Base-by-base conservation (phyloP, 1,140 invertebrate species). In the Drosophila gunungcola region DNA sequence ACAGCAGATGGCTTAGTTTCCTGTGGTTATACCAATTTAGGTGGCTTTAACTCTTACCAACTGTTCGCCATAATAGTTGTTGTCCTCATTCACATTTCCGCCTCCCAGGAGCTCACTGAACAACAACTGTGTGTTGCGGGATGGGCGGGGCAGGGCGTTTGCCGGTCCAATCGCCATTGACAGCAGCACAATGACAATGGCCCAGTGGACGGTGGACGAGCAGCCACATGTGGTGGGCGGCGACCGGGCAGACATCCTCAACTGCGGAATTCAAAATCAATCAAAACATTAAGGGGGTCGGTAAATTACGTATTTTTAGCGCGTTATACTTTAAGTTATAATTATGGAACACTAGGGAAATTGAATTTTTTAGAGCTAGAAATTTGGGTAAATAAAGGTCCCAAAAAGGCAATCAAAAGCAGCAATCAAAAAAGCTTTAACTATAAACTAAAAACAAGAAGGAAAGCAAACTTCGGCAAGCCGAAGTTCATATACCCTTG, bases 131-230 rank as follows among this genome's bases (percentile, higher is more conserved):
- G 72, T 80, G 60, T 80, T 64, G 16, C 64, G 49, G 10, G 67
- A n/a, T 43, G 70, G 51, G 41, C 79, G 75, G 49, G 75, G 79
- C 69, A 78, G 32, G 39, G 84, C 80, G 39, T 84, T 52, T 62
- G 73, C 84, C 10, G 76, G 69, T 51, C 53, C 65, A 74, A 57
- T 42, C 56, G 42, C 78, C 25, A 89, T 41, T 89, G 84, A 84
- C 84, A 89, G 77, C 68, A 89, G 52, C 43, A 89, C 85, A 89
- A 89, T 75, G 69, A 49, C 65, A 41, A 89, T 58, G 77, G 68
- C 54, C 64, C 82, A 53, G 62, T 80, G 76, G 77, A 68, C 73
- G 60, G 68, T 68, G 60, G 79, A 69, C 58, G 67, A 63, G 61
- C 52, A 67, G 11, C 54, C 73, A 49, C 62, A 80, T n/a, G 63